phyloP scores from a whole-genome alignment of 2,888 invertebrate genomes.

The Drosophila koepferae region DNA sequence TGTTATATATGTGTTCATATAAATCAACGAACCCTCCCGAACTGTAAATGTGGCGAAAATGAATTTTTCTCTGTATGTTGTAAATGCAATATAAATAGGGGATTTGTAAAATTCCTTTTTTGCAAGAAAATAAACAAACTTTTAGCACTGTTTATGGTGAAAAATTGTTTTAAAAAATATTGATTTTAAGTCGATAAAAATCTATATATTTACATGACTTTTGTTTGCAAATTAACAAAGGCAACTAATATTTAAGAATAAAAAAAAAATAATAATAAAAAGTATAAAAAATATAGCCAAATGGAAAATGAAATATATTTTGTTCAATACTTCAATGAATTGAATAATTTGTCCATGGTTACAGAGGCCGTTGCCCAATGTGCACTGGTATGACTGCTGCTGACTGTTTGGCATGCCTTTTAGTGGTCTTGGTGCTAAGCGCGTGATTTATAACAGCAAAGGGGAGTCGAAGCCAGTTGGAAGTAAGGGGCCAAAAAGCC shows the following conservation, averaged over 20 bases:
- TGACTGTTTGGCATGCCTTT: slow-evolving; percentile 68
- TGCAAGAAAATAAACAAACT: not conserved
- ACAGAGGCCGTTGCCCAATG: slow-evolving; percentile 41
- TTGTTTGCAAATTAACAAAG: no score
- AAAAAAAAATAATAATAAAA: no score
- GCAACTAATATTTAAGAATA: no score
- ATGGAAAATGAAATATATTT: not conserved
- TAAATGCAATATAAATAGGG: slow-evolving; percentile 1
- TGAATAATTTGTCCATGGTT: slow-evolving; percentile 14
- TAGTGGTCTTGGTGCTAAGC: slow-evolving; percentile 76
- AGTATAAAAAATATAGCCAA: no score
- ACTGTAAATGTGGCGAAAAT: not conserved
- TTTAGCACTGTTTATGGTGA: not conserved
- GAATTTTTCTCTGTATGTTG: not conserved
- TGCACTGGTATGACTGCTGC: slow-evolving; percentile 40
- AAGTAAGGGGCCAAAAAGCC: slow-evolving; percentile 38
- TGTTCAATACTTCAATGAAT: not conserved
- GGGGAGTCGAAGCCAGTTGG: slow-evolving; percentile 42
- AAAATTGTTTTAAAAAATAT: not conserved
- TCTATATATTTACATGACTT: not conserved
- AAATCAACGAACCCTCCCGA: not conserved
- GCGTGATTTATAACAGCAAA: slow-evolving; percentile 75
- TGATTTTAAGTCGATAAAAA: not conserved
- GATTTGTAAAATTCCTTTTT: not conserved
- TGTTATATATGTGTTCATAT: not conserved